Base-by-base conservation (phyloP, 2,888 invertebrate species). In the Colletes collaris region DNA sequence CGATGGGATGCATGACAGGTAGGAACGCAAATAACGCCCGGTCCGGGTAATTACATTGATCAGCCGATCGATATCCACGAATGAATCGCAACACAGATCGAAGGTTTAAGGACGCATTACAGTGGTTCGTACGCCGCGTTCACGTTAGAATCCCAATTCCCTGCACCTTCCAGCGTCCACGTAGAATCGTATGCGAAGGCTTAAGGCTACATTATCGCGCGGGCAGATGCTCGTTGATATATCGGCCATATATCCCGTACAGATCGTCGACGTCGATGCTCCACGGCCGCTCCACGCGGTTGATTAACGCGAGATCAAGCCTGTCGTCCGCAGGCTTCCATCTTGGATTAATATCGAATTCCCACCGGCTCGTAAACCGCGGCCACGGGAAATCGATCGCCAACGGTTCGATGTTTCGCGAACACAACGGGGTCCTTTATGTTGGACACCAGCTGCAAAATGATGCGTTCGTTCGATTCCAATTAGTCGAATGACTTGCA, bases 281-380 rank as follows among this genome's bases (percentile, higher is more conserved):
- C 40, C 70, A 69, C 70, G 73, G 19, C 65, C 69, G 66, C 59
- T 16, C 64, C 70, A 44, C 70, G 85, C 64, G 82, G 76, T 81
- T 82, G 86, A 86, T 86, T 86, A 86, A 84, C 86, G 77, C 75
- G 79, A 76, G 86, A 86, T 84, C 81, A 85, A 81, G 73, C 67
- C 75, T 83, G 83, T 85, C 85, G 75, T 82, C 82, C 63, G 60
- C 71, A 70, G 79, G 73, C 74, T 77, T 79, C 76, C 76, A 75
- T 65, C 78, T 68, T 77, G 86, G 85, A 82, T 86, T 85, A 86
- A 86, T 81, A 86, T 84, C 80, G 76, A 84, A 84, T 79, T 86
- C 76, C 62, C 52, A 62, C 27, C 27, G 27, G 65, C 46, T 46
- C 56, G 70, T 0, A 8, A 46, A 46, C 66, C 40, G 27, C 10